Evolutionary conservation across 2,113 vertebrate species (phyloP).

Genomic region (Nibea coibor): DNA sequence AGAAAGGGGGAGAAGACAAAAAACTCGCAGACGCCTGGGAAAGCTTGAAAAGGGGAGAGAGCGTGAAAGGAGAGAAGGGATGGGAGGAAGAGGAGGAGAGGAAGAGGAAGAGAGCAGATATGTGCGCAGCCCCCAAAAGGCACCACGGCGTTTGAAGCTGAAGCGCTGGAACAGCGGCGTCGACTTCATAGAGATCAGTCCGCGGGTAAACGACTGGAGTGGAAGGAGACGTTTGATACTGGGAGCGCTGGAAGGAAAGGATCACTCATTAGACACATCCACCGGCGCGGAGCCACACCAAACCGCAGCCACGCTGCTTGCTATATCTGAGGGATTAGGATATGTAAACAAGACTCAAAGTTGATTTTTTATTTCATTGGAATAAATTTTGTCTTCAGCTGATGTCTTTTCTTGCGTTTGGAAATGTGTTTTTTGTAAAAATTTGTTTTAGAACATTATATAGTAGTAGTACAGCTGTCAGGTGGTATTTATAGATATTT

Average conservation of each 20-base stretch:
- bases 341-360: constrained; percentile 66
- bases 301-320: constrained; percentile 39
- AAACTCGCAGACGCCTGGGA: constrained; percentile 73
- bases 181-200: constrained; percentile 78
- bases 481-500: too few relatives aligned
- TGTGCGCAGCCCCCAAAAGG: constrained; percentile 77
- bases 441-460: constrained; percentile 8
- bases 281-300: constrained; percentile 49
- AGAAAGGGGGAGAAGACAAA: constrained; percentile 71
- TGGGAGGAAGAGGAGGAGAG: constrained; percentile 67
- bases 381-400: constrained; percentile 40
- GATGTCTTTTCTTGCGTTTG: constrained; percentile 23
- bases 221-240: constrained; percentile 80
- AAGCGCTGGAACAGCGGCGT: constrained; percentile 72
- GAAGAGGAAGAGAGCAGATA: constrained; percentile 76
- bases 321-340: constrained; percentile 67
- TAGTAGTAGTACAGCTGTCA: background rate
- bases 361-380: constrained; percentile 44
- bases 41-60: constrained; percentile 74
- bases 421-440: constrained; percentile 22
- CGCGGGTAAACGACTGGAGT: constrained; percentile 77
- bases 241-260: constrained; percentile 74
- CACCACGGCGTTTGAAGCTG: constrained; percentile 76
- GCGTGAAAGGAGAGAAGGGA: constrained; percentile 58
- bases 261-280: constrained; percentile 76